Base-by-base conservation (phyloP, 2,113 vertebrate genomes). In the Callionymus lyra region DNA sequence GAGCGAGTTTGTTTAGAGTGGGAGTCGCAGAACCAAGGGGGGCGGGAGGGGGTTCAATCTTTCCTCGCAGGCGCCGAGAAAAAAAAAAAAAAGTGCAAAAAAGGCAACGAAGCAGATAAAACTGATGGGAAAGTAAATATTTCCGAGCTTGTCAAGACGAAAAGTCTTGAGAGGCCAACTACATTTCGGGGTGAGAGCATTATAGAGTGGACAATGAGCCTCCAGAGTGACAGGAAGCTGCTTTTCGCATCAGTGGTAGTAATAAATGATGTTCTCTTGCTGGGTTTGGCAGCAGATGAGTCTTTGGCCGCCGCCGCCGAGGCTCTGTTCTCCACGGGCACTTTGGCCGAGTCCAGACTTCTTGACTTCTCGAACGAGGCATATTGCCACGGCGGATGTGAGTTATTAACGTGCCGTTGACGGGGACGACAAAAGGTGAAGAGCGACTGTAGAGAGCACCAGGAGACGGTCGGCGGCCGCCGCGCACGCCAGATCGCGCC, bases 241-340 rank as follows among this genome's bases (percentile, higher is more conserved):
- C 65, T 70, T 70, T 65, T 66, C 50, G 33, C 65, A 80, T 77
- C 58, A 71, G 59, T 16, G 38, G 44, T 50, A 27, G 17, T 64
- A 57, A 62, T 67, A 59, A 75, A 62, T 50, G 62, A 57, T 13
- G 41, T 40, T 59, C 45, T 44, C 34, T 53, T 17, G 9, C 53
- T 18, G 37, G 48, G 44, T 47, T 53, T 52, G 50, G 58, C 54
- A 63, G 56, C 67, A 80, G 63, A 66, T 65, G 74, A 70, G 44
- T 64, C 47, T 45, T 49, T 68, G 70, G 49, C 68, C 58, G 53
- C 34, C 43, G 43, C 38, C 19, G 39, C 39, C 33, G n/a, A n/a
- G n/a, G 17, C 41, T 16, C 47, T 54, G 12, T 6, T 54, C 67
- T 72, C 68, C 36, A 53, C 56, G 66, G 48, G 60, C 56, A 18